Base-by-base conservation (phyloP, 2,888 invertebrate genomes). In the Xestia ashworthii region DNA sequence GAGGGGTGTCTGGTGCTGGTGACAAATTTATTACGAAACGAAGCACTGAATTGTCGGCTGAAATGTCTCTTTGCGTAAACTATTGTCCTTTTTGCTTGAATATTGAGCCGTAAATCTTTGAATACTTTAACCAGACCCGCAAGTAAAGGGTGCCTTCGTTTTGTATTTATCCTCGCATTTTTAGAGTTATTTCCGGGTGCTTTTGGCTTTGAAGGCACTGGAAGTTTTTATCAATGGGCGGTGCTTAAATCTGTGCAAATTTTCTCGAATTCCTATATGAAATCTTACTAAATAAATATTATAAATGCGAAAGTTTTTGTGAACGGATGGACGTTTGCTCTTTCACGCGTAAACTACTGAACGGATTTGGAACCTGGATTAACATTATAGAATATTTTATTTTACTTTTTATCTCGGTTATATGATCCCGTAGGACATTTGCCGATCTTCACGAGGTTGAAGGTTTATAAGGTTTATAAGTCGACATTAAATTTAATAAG, bases 21-120 rank as follows among this genome's bases (percentile, higher is more conserved):
- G 85, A 88, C 87, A 88, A 85, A 88, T 88, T 87, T 88, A 88
- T 88, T 88, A 84, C 80, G 81, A 88, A 83, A 79, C 76, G 80
- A 81, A 84, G 80, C 71, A 68, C 76, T 76, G 77, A 73, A 82
- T 77, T 87, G 78, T 77, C 74, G 76, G 76, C 74, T 73, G 73
- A 83, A 82, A 68, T 81, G 73, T 81, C 66, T 86, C 75, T 80
- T 82, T 80, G 71, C 78, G 77, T 81, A 73, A 80, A 84, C 76
- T 75, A 78, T 80, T 71, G 65, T 71, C 66, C 53, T 78, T 83
- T 85, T 84, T 81, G 19, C 80, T 58, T 60, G 74, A 76, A 83
- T 71, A 80, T 83, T 73, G 68, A 62, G 74, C 67, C 70, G 68
- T 85, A 83, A 80, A 83, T 85, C 76, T 80, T 16, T 16, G n/a